A percentile compares a stretch with the other conserved stretches of the same genome.
phyloP scores from a whole-genome alignment of 2,797 vertebrate genomes.

The Danio aesculapii region DNA sequence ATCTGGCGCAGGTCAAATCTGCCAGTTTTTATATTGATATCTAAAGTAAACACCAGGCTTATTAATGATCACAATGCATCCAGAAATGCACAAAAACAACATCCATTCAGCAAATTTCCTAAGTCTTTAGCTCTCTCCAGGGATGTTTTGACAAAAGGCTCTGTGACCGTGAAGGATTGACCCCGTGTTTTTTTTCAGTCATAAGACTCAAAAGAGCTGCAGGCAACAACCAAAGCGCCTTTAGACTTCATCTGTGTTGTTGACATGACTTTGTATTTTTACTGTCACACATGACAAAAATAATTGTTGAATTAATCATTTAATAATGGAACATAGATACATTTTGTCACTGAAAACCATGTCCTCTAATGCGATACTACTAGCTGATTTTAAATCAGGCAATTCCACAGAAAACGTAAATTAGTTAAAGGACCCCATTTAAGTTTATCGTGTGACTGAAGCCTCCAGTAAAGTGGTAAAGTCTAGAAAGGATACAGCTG shows the following conservation, averaged over 20 bases:
- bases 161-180: not conserved
- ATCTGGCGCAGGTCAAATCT: not conserved
- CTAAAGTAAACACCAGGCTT: not conserved
- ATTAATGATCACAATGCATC: not conserved
- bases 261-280: too few species aligned
- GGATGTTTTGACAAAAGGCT: not conserved
- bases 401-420: too few species aligned
- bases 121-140: not conserved
- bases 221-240: not conserved
- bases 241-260: constrained; percentile 27
- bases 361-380: too few species aligned
- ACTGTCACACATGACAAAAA: too few species aligned
- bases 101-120: not conserved
- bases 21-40: not conserved
- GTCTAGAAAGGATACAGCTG: too few species aligned
- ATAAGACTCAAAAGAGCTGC: not conserved
- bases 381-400: too few species aligned
- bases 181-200: not conserved
- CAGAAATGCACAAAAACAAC: not conserved
- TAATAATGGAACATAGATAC: too few species aligned
- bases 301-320: too few species aligned
- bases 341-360: too few species aligned
- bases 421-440: too few species aligned
- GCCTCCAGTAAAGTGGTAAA: too few species aligned
- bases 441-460: too few species aligned